Evolutionary conservation across 2,888 invertebrate species (phyloP).

Genomic region (Rhagonycha lutea): DNA sequence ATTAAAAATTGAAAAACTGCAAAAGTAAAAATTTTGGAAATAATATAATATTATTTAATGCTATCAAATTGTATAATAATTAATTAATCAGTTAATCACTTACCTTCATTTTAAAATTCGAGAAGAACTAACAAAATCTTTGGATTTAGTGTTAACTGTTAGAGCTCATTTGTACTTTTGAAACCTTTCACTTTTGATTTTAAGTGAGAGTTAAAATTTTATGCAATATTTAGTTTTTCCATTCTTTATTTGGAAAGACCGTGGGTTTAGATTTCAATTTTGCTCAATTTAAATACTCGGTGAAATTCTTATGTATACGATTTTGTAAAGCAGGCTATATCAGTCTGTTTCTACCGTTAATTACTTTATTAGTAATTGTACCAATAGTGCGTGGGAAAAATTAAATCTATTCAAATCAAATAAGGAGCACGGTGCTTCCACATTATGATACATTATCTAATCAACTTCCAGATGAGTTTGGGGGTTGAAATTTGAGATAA

Average conservation of each 20-base stretch:
- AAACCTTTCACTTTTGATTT: background rate
- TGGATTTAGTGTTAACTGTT: background rate
- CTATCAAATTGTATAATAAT: background rate
- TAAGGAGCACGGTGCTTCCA: background rate
- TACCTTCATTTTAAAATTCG: background rate
- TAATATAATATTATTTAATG: too few relatives aligned
- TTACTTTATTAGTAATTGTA: background rate
- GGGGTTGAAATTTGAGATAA: too few relatives aligned
- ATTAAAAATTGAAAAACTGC: background rate
- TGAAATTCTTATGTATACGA: background rate
- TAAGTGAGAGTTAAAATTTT: background rate
- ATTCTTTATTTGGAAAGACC: slow-evolving; percentile 1
- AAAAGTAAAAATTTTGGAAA: too few relatives aligned
- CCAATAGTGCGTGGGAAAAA: background rate
- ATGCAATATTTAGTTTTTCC: background rate
- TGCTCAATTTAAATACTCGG: background rate
- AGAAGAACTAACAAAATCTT: background rate
- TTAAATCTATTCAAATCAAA: background rate
- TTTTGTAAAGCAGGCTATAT: background rate
- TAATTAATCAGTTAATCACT: background rate
- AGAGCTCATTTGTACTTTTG: background rate
- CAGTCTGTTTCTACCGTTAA: background rate
- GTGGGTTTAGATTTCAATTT: background rate
- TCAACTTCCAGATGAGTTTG: too few relatives aligned
- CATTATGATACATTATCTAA: too few relatives aligned